These are phyloP conservation scores for Squalus acanthias DNA, from an alignment of 2,797 vertebrate species.

Conservation along the genomic window DNA sequence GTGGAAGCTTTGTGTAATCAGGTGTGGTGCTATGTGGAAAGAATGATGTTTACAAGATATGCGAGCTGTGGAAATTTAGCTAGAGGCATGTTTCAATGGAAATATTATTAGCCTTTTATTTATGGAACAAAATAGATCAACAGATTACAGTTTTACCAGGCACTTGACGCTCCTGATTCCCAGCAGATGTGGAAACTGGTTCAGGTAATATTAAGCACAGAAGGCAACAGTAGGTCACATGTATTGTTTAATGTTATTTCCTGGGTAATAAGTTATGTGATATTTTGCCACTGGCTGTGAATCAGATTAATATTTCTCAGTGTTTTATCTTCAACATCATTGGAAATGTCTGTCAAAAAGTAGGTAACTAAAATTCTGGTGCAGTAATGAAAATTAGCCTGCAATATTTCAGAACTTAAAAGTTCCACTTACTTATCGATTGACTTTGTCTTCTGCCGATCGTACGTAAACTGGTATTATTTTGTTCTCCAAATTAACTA, in stretches of 20 bases:
- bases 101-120: conserved; percentile 16
- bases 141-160: conserved; percentile 3
- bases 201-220: background rate
- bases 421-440: background rate
- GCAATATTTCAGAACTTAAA: background rate
- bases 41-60: conserved; percentile 25
- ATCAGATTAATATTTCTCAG: background rate
- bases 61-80: background rate
- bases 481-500: background rate
- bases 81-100: conserved; percentile 20
- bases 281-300: background rate
- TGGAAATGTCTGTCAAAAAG: background rate
- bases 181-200: background rate
- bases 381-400: background rate
- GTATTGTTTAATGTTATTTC: conserved; percentile 1
- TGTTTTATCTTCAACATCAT: background rate
- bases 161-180: background rate
- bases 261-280: background rate
- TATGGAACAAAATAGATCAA: conserved; percentile 23
- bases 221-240: background rate
- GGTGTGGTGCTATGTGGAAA: conserved; percentile 21
- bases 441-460: background rate
- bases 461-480: background rate
- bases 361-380: background rate
- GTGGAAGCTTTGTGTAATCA: background rate